phyloP scores from a whole-genome alignment of 1,140 invertebrate genomes.

The Eumeta japonica region DNA sequence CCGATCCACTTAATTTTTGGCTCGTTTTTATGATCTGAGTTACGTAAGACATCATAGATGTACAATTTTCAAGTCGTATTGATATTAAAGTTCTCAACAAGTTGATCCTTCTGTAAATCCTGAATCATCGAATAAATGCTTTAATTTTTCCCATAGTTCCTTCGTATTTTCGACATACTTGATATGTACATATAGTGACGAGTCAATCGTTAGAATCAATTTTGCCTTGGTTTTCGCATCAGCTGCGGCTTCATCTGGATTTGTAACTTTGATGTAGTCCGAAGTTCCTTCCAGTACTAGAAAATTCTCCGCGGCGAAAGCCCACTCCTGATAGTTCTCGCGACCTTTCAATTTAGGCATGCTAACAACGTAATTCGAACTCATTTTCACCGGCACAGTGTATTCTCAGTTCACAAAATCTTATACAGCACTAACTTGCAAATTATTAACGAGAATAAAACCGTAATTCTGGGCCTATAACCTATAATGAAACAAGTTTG shows the following conservation, averaged over 20 bases:
- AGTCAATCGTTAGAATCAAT: constrained; percentile 4
- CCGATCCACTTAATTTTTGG: constrained; percentile 18
- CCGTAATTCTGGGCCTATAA: too few relatives aligned
- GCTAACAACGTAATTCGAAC: constrained; percentile 1
- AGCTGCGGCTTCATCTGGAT: neutral
- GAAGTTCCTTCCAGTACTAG: constrained; percentile 4
- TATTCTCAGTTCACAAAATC: too few relatives aligned
- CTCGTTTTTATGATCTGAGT: constrained; percentile 14
- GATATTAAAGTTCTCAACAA: constrained; percentile 19
- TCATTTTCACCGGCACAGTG: too few relatives aligned
- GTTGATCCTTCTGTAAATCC: constrained; percentile 19
- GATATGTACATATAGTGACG: constrained; percentile 18
- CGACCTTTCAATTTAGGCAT: constrained; percentile 6
- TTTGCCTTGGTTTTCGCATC: constrained; percentile 3
- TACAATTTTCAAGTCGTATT: constrained; percentile 17
- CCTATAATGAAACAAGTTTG: too few relatives aligned
- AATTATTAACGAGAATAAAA: too few relatives aligned
- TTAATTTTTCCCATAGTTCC: constrained; percentile 26
- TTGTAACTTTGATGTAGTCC: constrained; percentile 4
- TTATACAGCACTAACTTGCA: too few relatives aligned
- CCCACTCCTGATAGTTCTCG: constrained; percentile 8
- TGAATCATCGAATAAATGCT: too few relatives aligned
- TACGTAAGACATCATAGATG: constrained; percentile 15
- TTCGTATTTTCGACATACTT: constrained; percentile 10
- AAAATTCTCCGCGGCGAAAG: constrained; percentile 8